These are phyloP conservation scores for Megaceryle maxima DNA, from an alignment of 2,113 vertebrate genomes.

Conservation along the genomic window DNA sequence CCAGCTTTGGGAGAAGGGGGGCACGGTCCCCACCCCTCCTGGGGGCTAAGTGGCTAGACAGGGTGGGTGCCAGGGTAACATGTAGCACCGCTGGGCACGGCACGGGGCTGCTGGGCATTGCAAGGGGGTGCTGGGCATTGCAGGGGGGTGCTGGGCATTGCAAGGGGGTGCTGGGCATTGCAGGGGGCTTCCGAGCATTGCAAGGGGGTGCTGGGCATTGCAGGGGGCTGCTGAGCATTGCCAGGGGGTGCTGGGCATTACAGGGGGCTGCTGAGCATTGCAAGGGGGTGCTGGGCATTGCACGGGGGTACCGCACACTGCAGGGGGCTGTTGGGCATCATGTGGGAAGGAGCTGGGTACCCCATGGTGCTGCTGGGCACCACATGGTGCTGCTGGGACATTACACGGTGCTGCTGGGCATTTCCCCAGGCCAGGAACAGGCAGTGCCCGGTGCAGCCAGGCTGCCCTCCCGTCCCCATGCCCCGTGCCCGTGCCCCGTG, in stretches of 20 bases:
- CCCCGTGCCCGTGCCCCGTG: not conserved
- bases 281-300: rapidly evolving
- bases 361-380: rapidly evolving
- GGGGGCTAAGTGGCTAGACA: not conserved
- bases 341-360: no score
- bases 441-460: not conserved
- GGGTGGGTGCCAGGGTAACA: not conserved
- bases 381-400: rapidly evolving
- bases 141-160: rapidly evolving
- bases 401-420: rapidly evolving
- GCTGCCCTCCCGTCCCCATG: not conserved
- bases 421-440: rapidly evolving
- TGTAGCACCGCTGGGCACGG: not conserved
- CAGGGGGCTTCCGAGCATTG: no score
- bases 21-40: no score
- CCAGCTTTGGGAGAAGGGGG: not conserved
- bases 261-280: rapidly evolving
- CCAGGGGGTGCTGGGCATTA: not conserved
- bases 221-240: rapidly evolving
- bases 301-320: rapidly evolving
- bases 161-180: not conserved
- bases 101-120: not conserved
- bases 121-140: not conserved
- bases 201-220: not conserved
- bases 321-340: rapidly evolving